phyloP scores from a whole-genome alignment of 2,797 vertebrate species.

The Choloepus didactylus region DNA sequence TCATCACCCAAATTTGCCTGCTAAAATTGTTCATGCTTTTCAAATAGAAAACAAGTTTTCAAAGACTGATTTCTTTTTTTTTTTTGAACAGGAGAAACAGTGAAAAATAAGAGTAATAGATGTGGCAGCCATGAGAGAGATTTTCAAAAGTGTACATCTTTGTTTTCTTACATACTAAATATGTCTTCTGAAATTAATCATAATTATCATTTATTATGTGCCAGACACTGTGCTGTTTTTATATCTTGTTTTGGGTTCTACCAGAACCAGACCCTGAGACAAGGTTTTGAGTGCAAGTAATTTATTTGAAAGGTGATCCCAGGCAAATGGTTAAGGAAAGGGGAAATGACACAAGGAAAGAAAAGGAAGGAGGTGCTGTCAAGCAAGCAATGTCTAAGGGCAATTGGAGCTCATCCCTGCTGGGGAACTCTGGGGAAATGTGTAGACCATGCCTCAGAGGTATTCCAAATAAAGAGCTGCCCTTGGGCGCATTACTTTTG shows the following conservation, averaged over 20 bases:
- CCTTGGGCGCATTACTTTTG: background rate
- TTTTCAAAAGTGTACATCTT: constrained; percentile 52
- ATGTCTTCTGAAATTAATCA: constrained; percentile 50
- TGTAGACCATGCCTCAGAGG: background rate
- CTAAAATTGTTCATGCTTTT: background rate
- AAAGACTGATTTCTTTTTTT: background rate
- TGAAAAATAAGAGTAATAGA: constrained; percentile 5
- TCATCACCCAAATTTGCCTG: background rate
- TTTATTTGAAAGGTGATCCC: constrained; percentile 31
- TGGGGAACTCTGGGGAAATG: background rate
- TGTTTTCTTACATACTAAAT: background rate
- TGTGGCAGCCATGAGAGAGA: background rate
- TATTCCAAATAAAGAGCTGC: background rate
- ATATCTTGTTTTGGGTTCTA: constrained; percentile 15
- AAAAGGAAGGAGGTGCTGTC: background rate
- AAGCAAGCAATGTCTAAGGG: background rate
- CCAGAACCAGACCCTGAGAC: constrained; percentile 45
- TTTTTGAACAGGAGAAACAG: background rate
- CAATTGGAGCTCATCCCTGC: background rate
- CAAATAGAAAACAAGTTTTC: constrained; percentile 44
- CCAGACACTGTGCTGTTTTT: background rate
- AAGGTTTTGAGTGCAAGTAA: constrained; percentile 2
- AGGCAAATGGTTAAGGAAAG: background rate
- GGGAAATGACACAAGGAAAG: background rate
- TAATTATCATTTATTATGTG: constrained; percentile 23